Evolutionary conservation across 2,888 invertebrate genomes (phyloP), one percentile per base, ranked within the genome.

Genomic region (Caenorhabditis becei): DNA sequence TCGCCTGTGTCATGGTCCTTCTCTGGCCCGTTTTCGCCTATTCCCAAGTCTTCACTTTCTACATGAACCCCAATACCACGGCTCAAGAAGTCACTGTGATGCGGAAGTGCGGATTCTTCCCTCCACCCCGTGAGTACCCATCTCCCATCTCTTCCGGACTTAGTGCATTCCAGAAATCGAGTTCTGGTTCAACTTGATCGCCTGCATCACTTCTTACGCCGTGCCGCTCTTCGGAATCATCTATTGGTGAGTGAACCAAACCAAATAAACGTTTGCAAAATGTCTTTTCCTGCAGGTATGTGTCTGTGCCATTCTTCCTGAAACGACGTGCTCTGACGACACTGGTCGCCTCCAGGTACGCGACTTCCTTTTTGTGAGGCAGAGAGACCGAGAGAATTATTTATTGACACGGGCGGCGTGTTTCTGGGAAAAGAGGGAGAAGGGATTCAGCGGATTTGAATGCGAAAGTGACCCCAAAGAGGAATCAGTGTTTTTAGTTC

Each of bases 241-340:
- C 61, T 90, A 90, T 69, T 90, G 90, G 90, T 80, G 20, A 72
- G 77, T 74, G 20, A 7, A 49, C 32, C 18, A 26, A 18, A 47
- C 4, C 20, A 44, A 23, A 54, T 26, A 28, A 37, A 26, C 56
- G 10, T 41, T 66, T 83, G 2, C 14, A 41, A 14, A 41, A 41
- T 14, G 11, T 41, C 41, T 41, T 14, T 11, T 14, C 14, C 41
- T 41, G 2, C 14, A 41, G 84, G 82, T 90, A 90, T 80, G 86
- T 90, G 51, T 89, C 89, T 32, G 90, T 90, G 32, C 90, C 90
- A 26, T 88, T 89, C 75, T 90, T 90, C 82, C 83, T 90, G 72
- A 88, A 88, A 56, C 77, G 89, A 18, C 71, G 88, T 0, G 89
- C 89, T 16, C 80, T 86, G 28, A 86, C 83, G 18, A 86, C 89